Evolutionary conservation across 2,113 vertebrate species (phyloP).

Genomic region (Corythaeola cristata): DNA sequence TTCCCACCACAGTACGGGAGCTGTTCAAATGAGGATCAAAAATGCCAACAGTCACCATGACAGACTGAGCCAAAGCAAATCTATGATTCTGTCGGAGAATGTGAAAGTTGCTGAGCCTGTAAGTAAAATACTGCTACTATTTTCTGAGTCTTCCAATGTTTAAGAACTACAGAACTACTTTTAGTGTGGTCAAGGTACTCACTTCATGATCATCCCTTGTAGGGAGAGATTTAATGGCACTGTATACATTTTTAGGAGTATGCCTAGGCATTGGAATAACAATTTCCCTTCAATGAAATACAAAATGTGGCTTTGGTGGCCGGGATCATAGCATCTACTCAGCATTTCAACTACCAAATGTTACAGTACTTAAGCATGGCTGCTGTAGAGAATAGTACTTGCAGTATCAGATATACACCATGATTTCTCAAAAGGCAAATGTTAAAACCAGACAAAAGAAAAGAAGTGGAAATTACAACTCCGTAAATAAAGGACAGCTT

Average conservation of each 20-base stretch:
- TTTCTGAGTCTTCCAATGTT: neutral
- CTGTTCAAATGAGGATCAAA: constrained; percentile 83
- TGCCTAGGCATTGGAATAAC: neutral
- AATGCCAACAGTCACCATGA: constrained; percentile 76
- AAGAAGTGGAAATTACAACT: neutral
- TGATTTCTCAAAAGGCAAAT: constrained; percentile 53
- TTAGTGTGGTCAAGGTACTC: neutral
- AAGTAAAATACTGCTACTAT: constrained; percentile 56
- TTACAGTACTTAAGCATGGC: constrained; percentile 51
- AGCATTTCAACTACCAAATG: constrained; percentile 37
- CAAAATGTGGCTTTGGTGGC: constrained; percentile 50
- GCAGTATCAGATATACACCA: constrained; percentile 1
- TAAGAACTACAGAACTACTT: neutral
- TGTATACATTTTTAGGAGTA: neutral
- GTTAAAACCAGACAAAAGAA: constrained; percentile 47
- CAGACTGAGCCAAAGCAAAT: constrained; percentile 82
- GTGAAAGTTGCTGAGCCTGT: constrained; percentile 76
- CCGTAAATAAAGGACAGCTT: neutral
- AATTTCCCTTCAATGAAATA: constrained; percentile 45
- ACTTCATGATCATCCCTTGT: neutral
- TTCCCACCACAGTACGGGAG: constrained; percentile 52
- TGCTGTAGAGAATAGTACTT: constrained; percentile 33
- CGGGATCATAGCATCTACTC: constrained; percentile 25
- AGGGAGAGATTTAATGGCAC: neutral
- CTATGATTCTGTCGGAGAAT: constrained; percentile 79